phyloP scores from a whole-genome alignment of 2,888 invertebrate species.

The Drosophila niveifrons region DNA sequence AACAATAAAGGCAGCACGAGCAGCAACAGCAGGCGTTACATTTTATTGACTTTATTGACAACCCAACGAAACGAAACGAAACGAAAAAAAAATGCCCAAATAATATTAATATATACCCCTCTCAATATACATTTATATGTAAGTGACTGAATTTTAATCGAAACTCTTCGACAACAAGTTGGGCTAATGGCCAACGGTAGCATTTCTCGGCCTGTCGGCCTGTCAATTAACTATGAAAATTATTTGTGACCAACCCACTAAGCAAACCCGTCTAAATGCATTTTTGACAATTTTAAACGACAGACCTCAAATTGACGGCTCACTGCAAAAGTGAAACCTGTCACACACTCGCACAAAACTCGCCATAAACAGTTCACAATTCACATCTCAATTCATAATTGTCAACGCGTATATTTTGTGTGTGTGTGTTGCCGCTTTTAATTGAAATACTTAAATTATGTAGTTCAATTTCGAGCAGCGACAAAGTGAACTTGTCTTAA shows the following conservation, averaged over 20 bases:
- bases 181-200: slow-evolving; percentile 75
- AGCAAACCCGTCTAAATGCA: slow-evolving; percentile 33
- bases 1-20: neutral
- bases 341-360: neutral
- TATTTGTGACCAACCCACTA: slow-evolving; percentile 62
- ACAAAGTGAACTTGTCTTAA: slow-evolving; percentile 38
- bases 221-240: slow-evolving; percentile 75
- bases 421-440: slow-evolving; percentile 45
- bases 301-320: slow-evolving; percentile 54
- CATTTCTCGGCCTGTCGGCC: slow-evolving; percentile 51
- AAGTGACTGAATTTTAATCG: slow-evolving; percentile 10
- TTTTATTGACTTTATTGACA: slow-evolving; percentile 49
- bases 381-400: slow-evolving; percentile 71
- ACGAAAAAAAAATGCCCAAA: slow-evolving; percentile 17
- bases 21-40: slow-evolving; percentile 41
- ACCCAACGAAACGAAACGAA: slow-evolving; percentile 20
- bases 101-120: slow-evolving; percentile 7
- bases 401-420: slow-evolving; percentile 49
- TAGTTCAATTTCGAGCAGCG: slow-evolving; percentile 11
- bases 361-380: slow-evolving; percentile 58
- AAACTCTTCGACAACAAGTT: slow-evolving; percentile 55
- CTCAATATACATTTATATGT: neutral
- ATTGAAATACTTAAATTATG: slow-evolving; percentile 61
- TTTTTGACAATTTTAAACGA: slow-evolving; percentile 67
- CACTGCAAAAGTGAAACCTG: slow-evolving; percentile 35